phyloP scores from a whole-genome alignment of 2,888 invertebrate genomes.

The Andrena trimmerana region DNA sequence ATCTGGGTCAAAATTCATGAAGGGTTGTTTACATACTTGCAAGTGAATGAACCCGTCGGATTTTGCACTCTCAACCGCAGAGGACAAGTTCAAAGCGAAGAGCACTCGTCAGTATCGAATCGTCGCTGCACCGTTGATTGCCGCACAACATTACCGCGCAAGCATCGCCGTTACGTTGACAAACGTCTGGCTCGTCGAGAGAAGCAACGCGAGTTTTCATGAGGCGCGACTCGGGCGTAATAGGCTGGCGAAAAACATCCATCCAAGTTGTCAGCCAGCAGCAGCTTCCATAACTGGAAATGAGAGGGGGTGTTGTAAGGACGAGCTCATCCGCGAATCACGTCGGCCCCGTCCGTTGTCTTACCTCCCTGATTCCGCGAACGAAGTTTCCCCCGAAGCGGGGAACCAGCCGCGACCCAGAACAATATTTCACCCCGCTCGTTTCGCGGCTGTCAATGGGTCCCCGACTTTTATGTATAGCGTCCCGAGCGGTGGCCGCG shows the following conservation, averaged over 20 bases:
- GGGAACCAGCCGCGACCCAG: not conserved
- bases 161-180: not conserved
- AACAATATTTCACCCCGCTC: slow-evolving; percentile 54
- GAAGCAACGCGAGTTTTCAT: not conserved
- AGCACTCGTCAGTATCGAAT: too few species aligned
- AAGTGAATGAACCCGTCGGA: too few species aligned
- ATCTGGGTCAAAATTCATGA: too few species aligned
- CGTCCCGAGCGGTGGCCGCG: slow-evolving; percentile 26
- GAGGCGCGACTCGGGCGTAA: too few species aligned
- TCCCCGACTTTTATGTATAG: slow-evolving; percentile 33
- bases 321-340: not conserved
- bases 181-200: not conserved
- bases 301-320: not conserved
- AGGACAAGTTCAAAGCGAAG: too few species aligned
- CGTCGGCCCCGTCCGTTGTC: not conserved
- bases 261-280: slow-evolving; percentile 4
- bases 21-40: too few species aligned
- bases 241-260: not conserved
- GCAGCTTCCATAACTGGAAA: slow-evolving; percentile 12
- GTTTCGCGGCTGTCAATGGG: slow-evolving; percentile 49
- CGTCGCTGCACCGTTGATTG: too few species aligned
- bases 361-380: not conserved
- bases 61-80: too few species aligned
- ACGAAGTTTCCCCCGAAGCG: not conserved
- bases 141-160: not conserved